phyloP scores from a whole-genome alignment of 2,888 invertebrate genomes.

The Calliscelio sp. region DNA sequence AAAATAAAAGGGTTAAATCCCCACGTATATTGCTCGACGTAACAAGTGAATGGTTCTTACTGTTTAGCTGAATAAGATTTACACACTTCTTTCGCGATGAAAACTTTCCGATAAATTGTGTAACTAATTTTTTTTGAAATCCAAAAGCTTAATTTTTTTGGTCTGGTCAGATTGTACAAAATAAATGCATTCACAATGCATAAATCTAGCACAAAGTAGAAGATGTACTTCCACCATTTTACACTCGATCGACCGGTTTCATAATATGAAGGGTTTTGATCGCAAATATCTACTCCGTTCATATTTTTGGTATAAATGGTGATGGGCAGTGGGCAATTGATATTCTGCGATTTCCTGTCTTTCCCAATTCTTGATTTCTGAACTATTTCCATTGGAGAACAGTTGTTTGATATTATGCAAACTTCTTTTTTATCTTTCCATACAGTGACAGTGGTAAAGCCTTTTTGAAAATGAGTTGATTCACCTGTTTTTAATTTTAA shows the following conservation, averaged over 20 bases:
- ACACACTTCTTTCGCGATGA: conserved; percentile 8
- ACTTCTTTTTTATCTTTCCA: no score
- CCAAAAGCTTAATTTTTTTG: neutral
- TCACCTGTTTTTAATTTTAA: no score
- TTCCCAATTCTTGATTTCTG: no score
- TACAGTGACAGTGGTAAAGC: no score
- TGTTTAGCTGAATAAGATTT: no score
- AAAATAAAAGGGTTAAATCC: no score
- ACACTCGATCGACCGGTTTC: neutral
- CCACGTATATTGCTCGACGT: no score
- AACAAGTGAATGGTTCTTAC: no score
- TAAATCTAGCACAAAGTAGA: neutral
- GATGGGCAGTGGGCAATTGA: no score
- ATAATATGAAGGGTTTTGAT: neutral
- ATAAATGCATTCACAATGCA: neutral
- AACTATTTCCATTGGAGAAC: neutral
- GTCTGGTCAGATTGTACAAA: neutral
- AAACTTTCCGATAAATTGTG: neutral
- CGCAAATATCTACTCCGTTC: neutral
- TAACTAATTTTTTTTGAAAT: neutral
- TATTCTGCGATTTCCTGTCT: no score
- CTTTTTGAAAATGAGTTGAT: no score
- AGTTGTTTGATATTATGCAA: no score
- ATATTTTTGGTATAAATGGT: neutral
- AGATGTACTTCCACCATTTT: conserved; percentile 18